Evolutionary conservation across 2,797 vertebrate species (phyloP).

Genomic region (Alosa sapidissima): DNA sequence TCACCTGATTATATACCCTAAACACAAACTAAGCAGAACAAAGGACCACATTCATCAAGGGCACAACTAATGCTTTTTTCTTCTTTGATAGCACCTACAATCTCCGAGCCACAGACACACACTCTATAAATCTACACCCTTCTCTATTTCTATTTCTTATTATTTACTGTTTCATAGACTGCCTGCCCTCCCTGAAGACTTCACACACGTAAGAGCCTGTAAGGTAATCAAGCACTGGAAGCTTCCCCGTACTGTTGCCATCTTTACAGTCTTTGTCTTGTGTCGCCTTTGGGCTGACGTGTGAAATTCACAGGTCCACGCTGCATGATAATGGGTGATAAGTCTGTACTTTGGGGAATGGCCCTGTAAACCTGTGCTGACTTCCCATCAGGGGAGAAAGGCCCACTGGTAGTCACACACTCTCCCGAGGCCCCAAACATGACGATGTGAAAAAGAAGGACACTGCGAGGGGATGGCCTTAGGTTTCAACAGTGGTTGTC

Average conservation of each 20-base stretch:
- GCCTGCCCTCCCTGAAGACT: neutral
- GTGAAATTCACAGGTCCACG: conserved; percentile 59
- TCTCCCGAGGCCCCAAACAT: neutral
- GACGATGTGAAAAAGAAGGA: neutral
- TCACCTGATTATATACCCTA: conserved; percentile 72
- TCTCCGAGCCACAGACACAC: neutral
- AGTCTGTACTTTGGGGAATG: conserved; percentile 27
- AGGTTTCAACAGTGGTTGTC: neutral
- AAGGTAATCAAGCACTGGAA: conserved; percentile 48
- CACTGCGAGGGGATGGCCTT: neutral
- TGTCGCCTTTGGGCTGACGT: conserved; percentile 62
- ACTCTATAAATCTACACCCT: conserved; percentile 40
- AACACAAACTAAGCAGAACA: conserved; percentile 71
- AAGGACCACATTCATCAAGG: conserved; percentile 36
- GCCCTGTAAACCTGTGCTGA: neutral
- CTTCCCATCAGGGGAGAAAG: neutral
- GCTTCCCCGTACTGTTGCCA: conserved; percentile 57
- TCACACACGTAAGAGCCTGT: conserved; percentile 43
- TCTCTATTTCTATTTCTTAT: conserved; percentile 32
- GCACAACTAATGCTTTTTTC: conserved; percentile 13
- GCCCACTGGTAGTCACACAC: neutral
- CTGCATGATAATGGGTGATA: conserved; percentile 66
- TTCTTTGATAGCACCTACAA: conserved; percentile 9
- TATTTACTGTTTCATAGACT: neutral
- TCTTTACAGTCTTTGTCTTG: conserved; percentile 58